phyloP scores from a whole-genome alignment of 2,888 invertebrate genomes.

The Xiphydria camelus region DNA sequence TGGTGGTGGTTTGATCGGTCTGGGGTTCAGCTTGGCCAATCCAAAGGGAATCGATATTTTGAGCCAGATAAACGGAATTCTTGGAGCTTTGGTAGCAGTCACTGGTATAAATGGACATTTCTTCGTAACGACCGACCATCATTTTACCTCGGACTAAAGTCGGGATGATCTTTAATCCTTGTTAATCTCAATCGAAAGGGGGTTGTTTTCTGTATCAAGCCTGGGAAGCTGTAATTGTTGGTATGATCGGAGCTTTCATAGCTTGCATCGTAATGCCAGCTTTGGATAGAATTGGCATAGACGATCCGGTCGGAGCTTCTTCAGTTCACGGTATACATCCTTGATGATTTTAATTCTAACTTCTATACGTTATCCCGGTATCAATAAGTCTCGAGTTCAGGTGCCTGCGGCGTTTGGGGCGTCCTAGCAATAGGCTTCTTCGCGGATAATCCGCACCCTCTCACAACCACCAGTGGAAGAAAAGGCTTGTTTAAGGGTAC shows the following conservation, averaged over 20 bases:
- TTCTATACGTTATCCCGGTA: not conserved
- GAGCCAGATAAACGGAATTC: constrained; percentile 84
- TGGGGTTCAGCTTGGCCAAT: constrained; percentile 62
- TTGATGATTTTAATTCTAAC: not conserved
- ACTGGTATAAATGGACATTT: constrained; percentile 64
- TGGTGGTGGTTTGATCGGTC: constrained; percentile 80
- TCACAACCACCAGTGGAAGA: constrained; percentile 78
- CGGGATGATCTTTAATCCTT: constrained; percentile 9
- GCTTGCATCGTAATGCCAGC: constrained; percentile 74
- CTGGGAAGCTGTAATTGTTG: constrained; percentile 86
- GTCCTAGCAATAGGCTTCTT: constrained; percentile 87
- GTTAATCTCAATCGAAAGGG: constrained; percentile 58
- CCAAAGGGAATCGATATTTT: constrained; percentile 77
- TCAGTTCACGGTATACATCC: constrained; percentile 79
- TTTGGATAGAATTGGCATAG: constrained; percentile 77
- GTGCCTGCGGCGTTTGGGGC: constrained; percentile 66
- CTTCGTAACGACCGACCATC: not conserved
- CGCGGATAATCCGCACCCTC: constrained; percentile 80
- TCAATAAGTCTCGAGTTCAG: no score
- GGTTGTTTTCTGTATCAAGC: constrained; percentile 85
- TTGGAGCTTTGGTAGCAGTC: constrained; percentile 84
- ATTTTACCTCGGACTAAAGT: not conserved
- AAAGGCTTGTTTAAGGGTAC: constrained; percentile 75
- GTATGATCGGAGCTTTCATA: constrained; percentile 75
- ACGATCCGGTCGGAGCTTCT: constrained; percentile 91